Evolutionary conservation across 2,888 invertebrate genomes (phyloP).

Genomic region (Amphiduros pacificus): DNA sequence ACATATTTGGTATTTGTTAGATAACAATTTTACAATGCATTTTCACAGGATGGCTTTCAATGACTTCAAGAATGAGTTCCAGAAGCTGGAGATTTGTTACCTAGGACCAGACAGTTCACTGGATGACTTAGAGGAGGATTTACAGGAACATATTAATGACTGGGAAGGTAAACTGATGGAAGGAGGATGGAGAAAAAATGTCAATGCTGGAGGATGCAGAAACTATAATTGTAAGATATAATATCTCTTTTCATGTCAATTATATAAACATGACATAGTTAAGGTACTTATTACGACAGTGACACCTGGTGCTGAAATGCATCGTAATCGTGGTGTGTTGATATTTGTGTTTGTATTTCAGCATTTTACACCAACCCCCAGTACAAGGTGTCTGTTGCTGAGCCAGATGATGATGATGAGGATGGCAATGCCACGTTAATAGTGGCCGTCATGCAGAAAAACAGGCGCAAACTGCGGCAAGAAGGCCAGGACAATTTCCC

Average conservation of each 20-base stretch:
- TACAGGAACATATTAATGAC: neutral
- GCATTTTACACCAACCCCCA: slow-evolving; percentile 58
- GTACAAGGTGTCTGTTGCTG: slow-evolving; percentile 51
- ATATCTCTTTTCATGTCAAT: too few relatives aligned
- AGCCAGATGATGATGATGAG: slow-evolving; percentile 64
- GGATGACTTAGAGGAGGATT: slow-evolving; percentile 19
- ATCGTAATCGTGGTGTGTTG: too few relatives aligned
- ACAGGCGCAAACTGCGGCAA: slow-evolving; percentile 83
- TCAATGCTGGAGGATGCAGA: slow-evolving; percentile 91
- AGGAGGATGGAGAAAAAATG: slow-evolving; percentile 86
- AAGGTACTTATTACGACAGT: too few relatives aligned
- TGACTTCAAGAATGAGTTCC: slow-evolving; percentile 81
- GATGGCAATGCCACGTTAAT: slow-evolving; percentile 91
- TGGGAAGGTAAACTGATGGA: slow-evolving; percentile 93
- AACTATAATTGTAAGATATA: slow-evolving; percentile 70
- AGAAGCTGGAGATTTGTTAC: slow-evolving; percentile 90
- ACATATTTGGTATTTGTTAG: neutral
- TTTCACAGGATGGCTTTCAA: slow-evolving; percentile 62
- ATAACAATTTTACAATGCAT: neutral
- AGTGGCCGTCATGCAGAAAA: slow-evolving; percentile 95
- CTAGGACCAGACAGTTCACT: slow-evolving; percentile 89
- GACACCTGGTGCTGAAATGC: too few relatives aligned
- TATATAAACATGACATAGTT: too few relatives aligned
- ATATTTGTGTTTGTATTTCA: neutral
- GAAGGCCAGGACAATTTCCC: slow-evolving; percentile 90